phyloP scores from a whole-genome alignment of 2,797 vertebrate genomes.

The Ptychobarbus kaznakovi region DNA sequence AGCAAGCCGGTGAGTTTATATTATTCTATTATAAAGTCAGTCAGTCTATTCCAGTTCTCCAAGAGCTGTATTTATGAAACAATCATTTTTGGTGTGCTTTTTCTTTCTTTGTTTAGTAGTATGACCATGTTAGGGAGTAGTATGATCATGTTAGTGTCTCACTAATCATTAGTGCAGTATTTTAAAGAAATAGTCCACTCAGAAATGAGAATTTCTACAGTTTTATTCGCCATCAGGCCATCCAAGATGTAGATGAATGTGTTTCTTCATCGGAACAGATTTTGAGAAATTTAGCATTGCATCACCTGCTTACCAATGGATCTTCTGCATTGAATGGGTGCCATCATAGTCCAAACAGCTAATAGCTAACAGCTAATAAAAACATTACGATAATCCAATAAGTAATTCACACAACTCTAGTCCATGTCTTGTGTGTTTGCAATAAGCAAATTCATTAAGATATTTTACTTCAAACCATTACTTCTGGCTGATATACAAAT shows the following conservation, averaged over 20 bases:
- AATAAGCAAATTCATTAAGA: background rate
- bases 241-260: background rate
- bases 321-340: background rate
- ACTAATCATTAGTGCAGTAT: background rate
- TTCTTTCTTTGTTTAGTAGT: too few species aligned
- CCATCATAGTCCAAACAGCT: background rate
- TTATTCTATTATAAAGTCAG: background rate
- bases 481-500: too few species aligned
- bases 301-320: background rate
- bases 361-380: background rate
- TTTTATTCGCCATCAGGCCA: background rate
- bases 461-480: too few species aligned
- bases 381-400: background rate
- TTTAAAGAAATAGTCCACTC: background rate
- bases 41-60: background rate
- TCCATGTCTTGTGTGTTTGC: background rate
- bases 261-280: background rate
- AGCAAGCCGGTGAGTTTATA: constrained; percentile 88
- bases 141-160: background rate
- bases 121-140: background rate
- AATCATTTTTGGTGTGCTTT: background rate
- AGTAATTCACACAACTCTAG: background rate
- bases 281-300: background rate
- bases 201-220: background rate
- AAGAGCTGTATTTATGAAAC: background rate